Evolutionary conservation across 2,888 invertebrate species (phyloP).

Genomic region (Coenonympha arcania): DNA sequence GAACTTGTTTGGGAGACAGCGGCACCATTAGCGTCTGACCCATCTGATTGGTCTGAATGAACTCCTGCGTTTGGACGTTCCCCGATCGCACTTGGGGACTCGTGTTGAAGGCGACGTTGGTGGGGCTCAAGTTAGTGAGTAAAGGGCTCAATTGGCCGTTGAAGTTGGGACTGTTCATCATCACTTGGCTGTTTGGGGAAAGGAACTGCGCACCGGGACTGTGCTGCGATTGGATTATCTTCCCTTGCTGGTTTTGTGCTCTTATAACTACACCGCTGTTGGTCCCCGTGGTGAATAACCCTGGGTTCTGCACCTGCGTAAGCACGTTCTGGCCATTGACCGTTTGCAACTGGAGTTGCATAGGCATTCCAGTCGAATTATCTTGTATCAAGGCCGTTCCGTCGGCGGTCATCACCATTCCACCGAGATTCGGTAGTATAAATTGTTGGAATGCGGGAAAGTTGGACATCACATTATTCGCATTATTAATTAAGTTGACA

Average conservation of each 20-base stretch:
- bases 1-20: conserved; percentile 76
- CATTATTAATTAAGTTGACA: conserved; percentile 83
- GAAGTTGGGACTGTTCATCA: conserved; percentile 81
- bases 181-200: conserved; percentile 83
- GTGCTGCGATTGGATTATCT: conserved; percentile 79
- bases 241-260: conserved; percentile 81
- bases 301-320: conserved; percentile 80
- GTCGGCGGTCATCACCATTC: conserved; percentile 88
- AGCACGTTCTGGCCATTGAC: conserved; percentile 84
- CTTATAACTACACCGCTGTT: conserved; percentile 87
- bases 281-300: conserved; percentile 76
- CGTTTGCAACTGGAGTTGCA: conserved; percentile 85
- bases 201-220: conserved; percentile 81
- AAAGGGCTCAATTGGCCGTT: conserved; percentile 86
- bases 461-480: conserved; percentile 80
- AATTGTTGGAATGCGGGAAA: conserved; percentile 88
- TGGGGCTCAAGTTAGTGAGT: conserved; percentile 81
- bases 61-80: conserved; percentile 79
- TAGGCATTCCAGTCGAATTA: conserved; percentile 77
- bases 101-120: conserved; percentile 77
- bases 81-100: conserved; percentile 68
- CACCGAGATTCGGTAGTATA: conserved; percentile 84
- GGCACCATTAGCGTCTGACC: conserved; percentile 83
- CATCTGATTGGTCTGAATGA: conserved; percentile 79
- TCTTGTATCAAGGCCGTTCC: conserved; percentile 85